Percentiles rank a stretch among this genome's conserved stretches.
phyloP scores from a whole-genome alignment of 2,888 invertebrate species.

The Craniophora ligustri region DNA sequence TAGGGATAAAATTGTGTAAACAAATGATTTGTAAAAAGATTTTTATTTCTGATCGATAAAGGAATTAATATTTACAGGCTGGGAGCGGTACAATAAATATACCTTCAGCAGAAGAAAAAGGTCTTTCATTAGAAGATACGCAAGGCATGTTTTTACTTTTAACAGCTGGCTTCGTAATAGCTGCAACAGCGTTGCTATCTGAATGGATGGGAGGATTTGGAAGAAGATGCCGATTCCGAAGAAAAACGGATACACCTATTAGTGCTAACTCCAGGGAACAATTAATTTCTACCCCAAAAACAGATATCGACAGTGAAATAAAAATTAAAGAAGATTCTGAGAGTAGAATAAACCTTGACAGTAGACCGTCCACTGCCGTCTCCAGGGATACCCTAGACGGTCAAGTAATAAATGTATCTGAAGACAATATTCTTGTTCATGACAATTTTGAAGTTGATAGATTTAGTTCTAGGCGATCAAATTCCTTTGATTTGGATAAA shows the following conservation, averaged over 20 bases:
- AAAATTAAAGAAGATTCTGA: slow-evolving; percentile 52
- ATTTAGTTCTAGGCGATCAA: slow-evolving; percentile 75
- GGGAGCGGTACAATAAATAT: slow-evolving; percentile 77
- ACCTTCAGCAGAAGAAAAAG: slow-evolving; percentile 90
- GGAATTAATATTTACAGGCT: slow-evolving; percentile 73
- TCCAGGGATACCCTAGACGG: slow-evolving; percentile 76
- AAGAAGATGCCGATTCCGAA: slow-evolving; percentile 84
- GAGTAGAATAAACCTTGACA: slow-evolving; percentile 61
- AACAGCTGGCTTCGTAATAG: slow-evolving; percentile 91
- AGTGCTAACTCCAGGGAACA: slow-evolving; percentile 61
- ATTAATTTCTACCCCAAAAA: slow-evolving; percentile 60
- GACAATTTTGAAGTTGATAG: slow-evolving; percentile 61
- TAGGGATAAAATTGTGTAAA: too few relatives aligned
- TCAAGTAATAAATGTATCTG: slow-evolving; percentile 72
- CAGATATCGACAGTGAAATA: slow-evolving; percentile 46
- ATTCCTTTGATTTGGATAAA: slow-evolving; percentile 77
- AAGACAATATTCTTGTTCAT: slow-evolving; percentile 75
- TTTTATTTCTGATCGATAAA: too few relatives aligned
- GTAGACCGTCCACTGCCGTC: slow-evolving; percentile 63
- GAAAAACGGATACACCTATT: slow-evolving; percentile 53
- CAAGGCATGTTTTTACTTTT: slow-evolving; percentile 94
- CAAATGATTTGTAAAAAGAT: too few relatives aligned
- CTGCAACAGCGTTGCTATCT: slow-evolving; percentile 89
- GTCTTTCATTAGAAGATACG: slow-evolving; percentile 93
- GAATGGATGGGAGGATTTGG: slow-evolving; percentile 92